These are phyloP conservation scores for Pimephales promelas DNA, from an alignment of 2,113 vertebrate species.

Conservation along the genomic window DNA sequence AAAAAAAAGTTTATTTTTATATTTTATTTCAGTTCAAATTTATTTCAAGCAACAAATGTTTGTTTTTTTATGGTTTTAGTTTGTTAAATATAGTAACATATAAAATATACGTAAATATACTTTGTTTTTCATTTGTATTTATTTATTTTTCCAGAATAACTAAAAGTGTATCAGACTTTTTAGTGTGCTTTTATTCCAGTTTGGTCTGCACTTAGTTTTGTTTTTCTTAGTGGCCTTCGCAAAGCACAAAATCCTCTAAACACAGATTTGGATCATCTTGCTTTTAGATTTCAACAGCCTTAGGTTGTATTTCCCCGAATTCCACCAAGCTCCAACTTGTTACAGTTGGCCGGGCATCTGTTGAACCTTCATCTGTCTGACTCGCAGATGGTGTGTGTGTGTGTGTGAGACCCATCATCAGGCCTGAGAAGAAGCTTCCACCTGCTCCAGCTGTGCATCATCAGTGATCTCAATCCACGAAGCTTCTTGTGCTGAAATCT, in stretches of 20 bases:
- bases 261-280: too few species aligned
- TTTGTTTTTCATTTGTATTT: too few species aligned
- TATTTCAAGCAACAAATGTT: too few species aligned
- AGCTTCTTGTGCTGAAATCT: not conserved
- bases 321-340: not conserved
- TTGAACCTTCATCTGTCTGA: constrained; percentile 9
- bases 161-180: too few species aligned
- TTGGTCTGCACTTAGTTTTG: too few species aligned
- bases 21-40: too few species aligned
- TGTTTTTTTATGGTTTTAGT: too few species aligned
- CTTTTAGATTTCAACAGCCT: not conserved
- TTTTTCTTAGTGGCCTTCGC: not conserved
- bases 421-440: not conserved
- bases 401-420: not conserved
- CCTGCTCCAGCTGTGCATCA: not conserved
- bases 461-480: not conserved
- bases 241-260: not conserved
- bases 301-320: not conserved
- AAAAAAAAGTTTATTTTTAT: too few species aligned
- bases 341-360: not conserved
- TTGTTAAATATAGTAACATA: too few species aligned
- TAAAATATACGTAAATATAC: too few species aligned
- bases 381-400: constrained; percentile 1
- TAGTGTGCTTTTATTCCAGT: too few species aligned
- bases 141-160: too few species aligned